Evolutionary conservation across 2,113 vertebrate genomes (phyloP).

Genomic region (Ursus arctos): DNA sequence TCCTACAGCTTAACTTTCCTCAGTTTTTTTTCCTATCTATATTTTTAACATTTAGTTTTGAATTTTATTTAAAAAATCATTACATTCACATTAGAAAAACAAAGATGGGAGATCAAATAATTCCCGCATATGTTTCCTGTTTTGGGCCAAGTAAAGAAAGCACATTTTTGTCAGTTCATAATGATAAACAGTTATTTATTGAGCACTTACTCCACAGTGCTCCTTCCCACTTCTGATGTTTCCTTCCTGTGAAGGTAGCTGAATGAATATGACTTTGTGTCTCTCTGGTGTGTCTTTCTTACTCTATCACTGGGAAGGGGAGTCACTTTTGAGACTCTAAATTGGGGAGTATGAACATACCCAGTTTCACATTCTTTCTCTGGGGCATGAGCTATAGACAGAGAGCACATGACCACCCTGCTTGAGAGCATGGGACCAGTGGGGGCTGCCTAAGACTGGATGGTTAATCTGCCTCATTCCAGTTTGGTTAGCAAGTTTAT

Average conservation of each 20-base stretch:
- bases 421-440: background rate
- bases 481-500: background rate
- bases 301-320: background rate
- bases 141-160: background rate
- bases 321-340: background rate
- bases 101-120: background rate
- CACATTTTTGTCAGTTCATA: background rate
- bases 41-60: background rate
- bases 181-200: background rate
- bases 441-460: background rate
- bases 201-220: background rate
- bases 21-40: background rate
- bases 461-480: background rate
- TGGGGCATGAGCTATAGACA: background rate
- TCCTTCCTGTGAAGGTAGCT: background rate
- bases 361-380: background rate
- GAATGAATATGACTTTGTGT: background rate
- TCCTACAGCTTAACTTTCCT: slow-evolving; percentile 16
- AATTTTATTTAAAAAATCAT: background rate
- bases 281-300: background rate
- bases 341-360: background rate
- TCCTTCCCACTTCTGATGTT: background rate
- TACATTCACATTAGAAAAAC: background rate
- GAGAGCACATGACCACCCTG: background rate
- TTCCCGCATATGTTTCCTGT: background rate